A percentile compares a stretch with the other conserved stretches of the same genome.
Evolutionary conservation across 2,113 vertebrate species (phyloP).

Genomic region (Serilophus lunatus): DNA sequence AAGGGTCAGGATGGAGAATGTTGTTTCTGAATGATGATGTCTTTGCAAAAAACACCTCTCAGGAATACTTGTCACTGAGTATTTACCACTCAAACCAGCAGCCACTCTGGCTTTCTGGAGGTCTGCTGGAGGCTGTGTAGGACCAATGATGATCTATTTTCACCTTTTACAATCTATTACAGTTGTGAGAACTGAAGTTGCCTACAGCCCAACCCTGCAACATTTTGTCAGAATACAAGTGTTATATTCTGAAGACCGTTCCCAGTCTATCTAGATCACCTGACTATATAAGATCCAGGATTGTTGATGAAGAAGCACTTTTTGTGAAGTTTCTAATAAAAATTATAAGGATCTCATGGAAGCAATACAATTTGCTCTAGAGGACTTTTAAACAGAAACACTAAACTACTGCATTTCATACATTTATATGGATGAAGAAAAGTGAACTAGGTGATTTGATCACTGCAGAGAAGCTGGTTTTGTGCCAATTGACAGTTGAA

Average conservation of each 20-base stretch:
- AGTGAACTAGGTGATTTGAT: conserved; percentile 6
- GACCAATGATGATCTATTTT: background rate
- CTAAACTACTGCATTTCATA: background rate
- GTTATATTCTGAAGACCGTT: background rate
- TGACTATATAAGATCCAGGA: background rate
- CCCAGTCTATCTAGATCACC: background rate
- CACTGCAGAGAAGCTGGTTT: background rate
- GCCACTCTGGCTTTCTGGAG: background rate
- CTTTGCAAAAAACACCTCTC: background rate
- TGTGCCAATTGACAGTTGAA: conserved; percentile 34
- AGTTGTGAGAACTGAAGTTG: background rate
- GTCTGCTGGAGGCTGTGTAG: background rate
- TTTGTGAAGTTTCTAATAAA: conserved; percentile 1
- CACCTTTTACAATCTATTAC: background rate
- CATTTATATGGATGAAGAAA: conserved; percentile 6
- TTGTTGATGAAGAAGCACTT: background rate
- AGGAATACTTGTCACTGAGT: background rate
- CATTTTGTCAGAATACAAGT: background rate
- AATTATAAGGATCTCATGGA: conserved; percentile 9
- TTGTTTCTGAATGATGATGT: background rate
- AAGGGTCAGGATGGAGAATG: background rate
- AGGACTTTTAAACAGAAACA: background rate
- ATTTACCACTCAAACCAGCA: background rate
- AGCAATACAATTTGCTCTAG: background rate
- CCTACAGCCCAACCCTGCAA: background rate